These are phyloP conservation scores for Hartigia nigra DNA, from an alignment of 2,888 invertebrate genomes.

Conservation along the genomic window DNA sequence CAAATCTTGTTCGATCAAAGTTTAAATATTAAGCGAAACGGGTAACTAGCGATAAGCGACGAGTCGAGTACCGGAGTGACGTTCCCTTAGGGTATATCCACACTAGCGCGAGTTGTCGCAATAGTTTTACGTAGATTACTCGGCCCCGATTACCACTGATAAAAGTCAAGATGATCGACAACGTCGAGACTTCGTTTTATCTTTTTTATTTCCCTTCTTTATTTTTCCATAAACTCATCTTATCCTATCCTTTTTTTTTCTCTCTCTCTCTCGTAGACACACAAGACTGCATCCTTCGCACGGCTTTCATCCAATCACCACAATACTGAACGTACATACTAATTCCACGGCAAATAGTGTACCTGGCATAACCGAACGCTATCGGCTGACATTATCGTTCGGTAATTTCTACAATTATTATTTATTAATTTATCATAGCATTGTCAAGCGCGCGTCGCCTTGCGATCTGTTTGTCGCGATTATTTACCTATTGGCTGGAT, in stretches of 20 bases:
- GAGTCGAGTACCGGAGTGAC: neutral
- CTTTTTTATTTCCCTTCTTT: neutral
- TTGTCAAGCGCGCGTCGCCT: constrained; percentile 1
- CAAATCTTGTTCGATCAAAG: neutral
- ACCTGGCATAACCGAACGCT: neutral
- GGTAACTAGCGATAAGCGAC: neutral
- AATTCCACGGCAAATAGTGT: neutral
- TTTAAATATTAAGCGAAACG: neutral
- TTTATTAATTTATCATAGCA: constrained; percentile 10
- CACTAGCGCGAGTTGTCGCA: neutral
- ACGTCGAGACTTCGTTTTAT: neutral
- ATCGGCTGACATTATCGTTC: neutral
- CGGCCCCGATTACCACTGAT: constrained; percentile 1
- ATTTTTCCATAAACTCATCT: neutral
- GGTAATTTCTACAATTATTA: constrained; percentile 12
- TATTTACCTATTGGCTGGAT: neutral
- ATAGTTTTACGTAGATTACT: constrained; percentile 3
- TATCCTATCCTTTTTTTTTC: neutral
- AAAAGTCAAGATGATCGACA: neutral
- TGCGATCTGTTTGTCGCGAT: neutral
- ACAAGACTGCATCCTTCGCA: neutral
- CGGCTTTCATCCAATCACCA: neutral
- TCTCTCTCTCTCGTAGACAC: no score
- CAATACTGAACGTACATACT: neutral
- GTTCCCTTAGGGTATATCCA: neutral